A percentile compares a stretch with the other conserved stretches of the same genome.
phyloP scores from a whole-genome alignment of 1,140 invertebrate genomes.

The Hycleus cichorii region DNA sequence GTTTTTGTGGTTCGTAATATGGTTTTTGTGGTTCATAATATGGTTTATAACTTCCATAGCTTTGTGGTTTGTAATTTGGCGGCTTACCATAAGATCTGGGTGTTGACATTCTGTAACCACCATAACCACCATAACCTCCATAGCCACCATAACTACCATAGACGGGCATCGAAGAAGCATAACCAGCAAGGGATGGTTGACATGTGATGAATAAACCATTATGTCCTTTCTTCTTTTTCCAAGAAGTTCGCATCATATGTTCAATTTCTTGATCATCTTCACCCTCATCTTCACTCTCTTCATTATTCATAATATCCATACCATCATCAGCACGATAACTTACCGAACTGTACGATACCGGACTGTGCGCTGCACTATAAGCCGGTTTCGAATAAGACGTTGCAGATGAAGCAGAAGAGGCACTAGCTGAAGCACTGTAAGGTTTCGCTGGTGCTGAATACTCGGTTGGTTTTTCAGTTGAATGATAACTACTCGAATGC shows the following conservation, averaged over 20 bases:
- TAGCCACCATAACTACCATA: constrained; percentile 4
- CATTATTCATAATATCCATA: constrained; percentile 1
- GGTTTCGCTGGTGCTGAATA: constrained; percentile 22
- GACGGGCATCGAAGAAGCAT: constrained; percentile 17
- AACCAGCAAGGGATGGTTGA: constrained; percentile 37
- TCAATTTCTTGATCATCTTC: constrained; percentile 11
- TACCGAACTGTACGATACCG: constrained; percentile 7
- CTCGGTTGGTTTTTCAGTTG: constrained; percentile 1
- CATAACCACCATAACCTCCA: constrained; percentile 20
- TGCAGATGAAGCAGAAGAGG: constrained; percentile 6
- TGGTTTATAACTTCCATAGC: neutral
- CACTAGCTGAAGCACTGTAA: constrained; percentile 13
- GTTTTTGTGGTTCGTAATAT: constrained; percentile 8
- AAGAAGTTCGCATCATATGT: constrained; percentile 7
- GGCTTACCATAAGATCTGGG: constrained; percentile 1
- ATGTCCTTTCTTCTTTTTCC: constrained; percentile 22
- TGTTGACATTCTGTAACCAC: constrained; percentile 3
- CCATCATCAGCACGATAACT: constrained; percentile 8
- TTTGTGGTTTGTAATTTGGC: neutral
- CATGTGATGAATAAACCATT: constrained; percentile 38
- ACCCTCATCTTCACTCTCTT: constrained; percentile 11
- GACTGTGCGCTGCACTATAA: neutral
- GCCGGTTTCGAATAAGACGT: constrained; percentile 3
- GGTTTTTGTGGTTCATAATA: constrained; percentile 2
- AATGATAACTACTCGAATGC: constrained; percentile 2